Base-by-base conservation (phyloP, 2,113 vertebrate species). In the Bagarius yarrelli region DNA sequence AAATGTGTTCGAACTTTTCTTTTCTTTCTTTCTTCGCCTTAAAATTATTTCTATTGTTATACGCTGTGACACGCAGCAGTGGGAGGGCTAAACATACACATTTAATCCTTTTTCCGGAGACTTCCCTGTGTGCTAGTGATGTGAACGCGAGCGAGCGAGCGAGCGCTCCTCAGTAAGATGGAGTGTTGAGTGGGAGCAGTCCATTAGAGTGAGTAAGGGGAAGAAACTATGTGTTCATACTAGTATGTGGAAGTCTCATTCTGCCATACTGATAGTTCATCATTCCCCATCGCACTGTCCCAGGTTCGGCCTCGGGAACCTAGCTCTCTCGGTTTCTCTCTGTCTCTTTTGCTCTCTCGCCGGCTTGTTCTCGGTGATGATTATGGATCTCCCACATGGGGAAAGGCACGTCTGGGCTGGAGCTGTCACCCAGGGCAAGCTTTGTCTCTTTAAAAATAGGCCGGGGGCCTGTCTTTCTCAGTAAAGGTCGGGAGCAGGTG, bases 201-300 rank as follows among this genome's bases (percentile, higher is more conserved):
- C 79, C 82, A 83, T 85, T 84, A 81, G 81, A 75, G 83, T 85
- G 79, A 80, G 76, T 78, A 79, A 85, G 81, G 80, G 74, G 76
- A 80, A 86, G 81, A 79, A 81, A 40, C 79, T 78, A 66, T 78
- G 77, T 83, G 78, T 73, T 82, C 84, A 81, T 80, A 80, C 82
- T 75, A 80, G 76, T 79, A 71, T 76, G 76, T 78, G 81, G 78
- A 86, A 86, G 78, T 85, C 85, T 84, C 78, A 77, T 87, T 88
- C 85, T 84, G 84, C 86, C 85, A 87, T 86, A 87, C 83, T 86
- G 86, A 82, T 88, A 86, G 86, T 86, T 79, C 81, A 87, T 87
- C 86, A 86, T 86, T 84, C 78, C 53, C 77, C 74, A 47, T 52
- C 76, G 80, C 77, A 78, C 81, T 78, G 66, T 84, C 83, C 61